Evolutionary conservation across 1,140 invertebrate genomes (phyloP), one percentile per base, ranked within the genome.

Genomic region (Drosophila miranda): DNA sequence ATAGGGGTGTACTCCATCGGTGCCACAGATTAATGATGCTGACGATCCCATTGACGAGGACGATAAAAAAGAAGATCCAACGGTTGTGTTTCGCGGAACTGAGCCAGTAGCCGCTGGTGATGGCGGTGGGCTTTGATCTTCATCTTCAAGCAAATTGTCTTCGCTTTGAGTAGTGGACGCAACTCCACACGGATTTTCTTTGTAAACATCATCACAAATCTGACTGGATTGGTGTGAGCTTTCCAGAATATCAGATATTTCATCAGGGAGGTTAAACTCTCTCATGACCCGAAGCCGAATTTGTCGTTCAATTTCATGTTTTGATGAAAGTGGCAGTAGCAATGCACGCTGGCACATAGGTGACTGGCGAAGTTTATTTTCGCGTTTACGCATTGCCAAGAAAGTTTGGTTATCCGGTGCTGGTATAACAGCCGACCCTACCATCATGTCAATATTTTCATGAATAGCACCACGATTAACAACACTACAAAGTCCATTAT

Each of bases 221-320:
- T 77, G 70, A 26, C 72, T 88, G 19, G 69, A 56, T 28, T 87
- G 57, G 2, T 89, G 72, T 43, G 90, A 91, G 74, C 53, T 92
- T 84, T 97, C 95, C 28, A 98, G 91, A 45, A 97, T 93, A 91
- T 98, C 96, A 0, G 97, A 96, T 9, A 98, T 96, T 7, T 95
- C 93, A 91, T 99, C 98, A 0, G 98, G 98, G 42, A 98, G 93
- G 88, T 98, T 98, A 91, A 98, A 98, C 91, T 99, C 98, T 38
- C 98, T 93, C 0, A 98, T 97, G 1, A 98, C 97, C 6, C 97
- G 93, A 60, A 99, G 91, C 46, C 97, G 94, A 30, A 98, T 94
- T 92, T 95, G 94, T 46, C 94, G 92, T 73, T 94, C 94, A 48
- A 97, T 95, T 86, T 96, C 94, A 51, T 94, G 93, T 16, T 95